Base-by-base conservation (phyloP, 1,140 invertebrate genomes). In the Drosophila elegans region DNA sequence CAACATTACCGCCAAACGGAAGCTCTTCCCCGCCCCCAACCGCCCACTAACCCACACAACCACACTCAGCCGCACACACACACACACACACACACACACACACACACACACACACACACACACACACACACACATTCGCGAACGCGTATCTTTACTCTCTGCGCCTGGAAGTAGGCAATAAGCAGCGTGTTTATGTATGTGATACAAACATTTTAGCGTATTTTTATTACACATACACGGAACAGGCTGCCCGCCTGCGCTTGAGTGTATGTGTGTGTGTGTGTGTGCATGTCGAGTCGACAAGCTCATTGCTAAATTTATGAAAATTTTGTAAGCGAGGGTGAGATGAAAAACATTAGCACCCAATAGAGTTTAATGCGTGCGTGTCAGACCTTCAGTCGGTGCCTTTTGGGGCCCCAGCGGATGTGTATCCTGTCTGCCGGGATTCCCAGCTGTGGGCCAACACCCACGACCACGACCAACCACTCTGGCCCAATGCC, bases 141-240 rank as follows among this genome's bases (percentile, higher is more conserved):
- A 25, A 11, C 36, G 64, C 52, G 53, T 54, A 74, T 75, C 48
- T 53, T 57, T 39, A 46, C 53, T 41, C 39, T 66, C 12, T 56
- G 75, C 76, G 61, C 83, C 64, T 60, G 64, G 56, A 89, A 89
- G 84, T 89, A 89, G 84, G 84, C 84, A 89, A 89, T 88, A 89
- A 83, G 80, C 84, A 77, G 51, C 68, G 83, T 88, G 74, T 86
- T 85, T 85, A 85, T 88, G 83, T 82, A 60, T 88, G 49, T 73
- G 80, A 75, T 71, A 82, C 76, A 89, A 89, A 89, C 84, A 89
- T 88, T 88, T 84, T 89, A 88, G 84, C 84, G 84, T 88, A 88
- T 88, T 88, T 88, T 86, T 86, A 86, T 86, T 86, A 86, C 79
- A 74, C 62, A 88, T 53, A 66, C 78, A 81, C 21, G 60, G 52